phyloP scores from a whole-genome alignment of 2,113 vertebrate genomes.

The Callaeas wilsoni region DNA sequence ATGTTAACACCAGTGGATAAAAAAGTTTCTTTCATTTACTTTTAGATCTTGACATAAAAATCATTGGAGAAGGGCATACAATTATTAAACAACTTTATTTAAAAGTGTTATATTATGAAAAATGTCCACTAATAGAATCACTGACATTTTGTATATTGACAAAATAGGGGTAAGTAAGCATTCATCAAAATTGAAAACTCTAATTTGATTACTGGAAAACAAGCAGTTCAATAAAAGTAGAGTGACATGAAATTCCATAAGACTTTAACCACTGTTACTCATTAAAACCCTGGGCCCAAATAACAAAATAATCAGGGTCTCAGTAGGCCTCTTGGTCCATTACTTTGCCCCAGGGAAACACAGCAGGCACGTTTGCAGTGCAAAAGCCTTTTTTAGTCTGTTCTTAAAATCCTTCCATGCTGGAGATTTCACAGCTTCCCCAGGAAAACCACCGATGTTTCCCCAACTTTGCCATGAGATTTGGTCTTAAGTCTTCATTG shows the following conservation, averaged over 20 bases:
- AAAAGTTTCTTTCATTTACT: not conserved
- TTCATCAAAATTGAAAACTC: not conserved
- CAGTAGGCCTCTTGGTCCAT: not conserved
- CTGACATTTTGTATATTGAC: not conserved
- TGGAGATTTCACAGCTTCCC: not conserved
- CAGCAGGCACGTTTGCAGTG: not conserved
- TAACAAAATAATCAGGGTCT: not conserved
- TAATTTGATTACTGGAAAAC: not conserved
- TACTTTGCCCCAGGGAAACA: not conserved
- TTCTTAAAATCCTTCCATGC: not conserved
- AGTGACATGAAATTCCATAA: not conserved
- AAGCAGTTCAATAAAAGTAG: too few relatives aligned
- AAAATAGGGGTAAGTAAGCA: not conserved
- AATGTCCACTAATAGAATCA: not conserved
- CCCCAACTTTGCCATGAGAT: not conserved
- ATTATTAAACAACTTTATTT: not conserved
- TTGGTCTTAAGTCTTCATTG: not conserved
- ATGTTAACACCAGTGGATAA: not conserved
- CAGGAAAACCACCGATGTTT: not conserved
- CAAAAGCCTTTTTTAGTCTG: too few relatives aligned
- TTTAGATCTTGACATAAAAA: not conserved
- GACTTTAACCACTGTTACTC: not conserved
- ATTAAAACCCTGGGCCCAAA: not conserved
- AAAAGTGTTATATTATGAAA: not conserved
- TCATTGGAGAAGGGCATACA: not conserved